Base-by-base conservation (phyloP, 2,888 invertebrate species). In the Sepiola atlantica region DNA sequence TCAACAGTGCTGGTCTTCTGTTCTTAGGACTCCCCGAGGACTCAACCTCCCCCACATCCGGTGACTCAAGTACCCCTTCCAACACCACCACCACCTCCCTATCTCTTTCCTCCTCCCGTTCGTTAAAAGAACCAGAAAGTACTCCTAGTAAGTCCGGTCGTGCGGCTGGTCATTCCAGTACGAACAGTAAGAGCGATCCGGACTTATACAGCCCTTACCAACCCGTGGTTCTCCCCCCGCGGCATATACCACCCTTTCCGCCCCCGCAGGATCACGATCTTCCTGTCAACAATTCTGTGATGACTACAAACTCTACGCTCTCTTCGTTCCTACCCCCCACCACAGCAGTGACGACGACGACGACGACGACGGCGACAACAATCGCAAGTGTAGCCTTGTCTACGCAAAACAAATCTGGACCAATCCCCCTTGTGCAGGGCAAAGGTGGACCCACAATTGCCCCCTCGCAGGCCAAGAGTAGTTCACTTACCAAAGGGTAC, bases 151-250 rank as follows among this genome's bases (percentile, higher is more conserved):
- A n/a, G 35, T 45, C 54, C 18, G 54, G 18, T 32, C 28, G 54
- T n/a, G 45, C 45, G n/a, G 16, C 20, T 24, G 55, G 92, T 91
- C 45, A 18, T 8, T 12, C 20, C 24, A 45, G 35, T 32, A 77
- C n/a, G n/a, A 77, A 54, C 28, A 92, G 92, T 54, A 92, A 92
- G 54, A 92, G 92, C 28, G 92, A 92, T 92, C 92, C 92, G n/a
- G 92, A 92, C 18, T 92, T 92, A 16, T 92, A 92, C 55, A 92
- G 54, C 45, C n/a, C 35, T 55, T 55, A 92, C 54, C 92, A 92
- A 10, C n/a, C 54, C 14, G 45, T 45, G 32, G 35, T 54, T 4
- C 54, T 24, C 1, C 54, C 54, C 92, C 45, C 35, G 3, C 92
- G 14, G 1, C 45, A 28, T n/a, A 8, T 92, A 55, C 55, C 55